phyloP scores from a whole-genome alignment of 2,888 invertebrate species.

The Micoletzkya japonica region DNA sequence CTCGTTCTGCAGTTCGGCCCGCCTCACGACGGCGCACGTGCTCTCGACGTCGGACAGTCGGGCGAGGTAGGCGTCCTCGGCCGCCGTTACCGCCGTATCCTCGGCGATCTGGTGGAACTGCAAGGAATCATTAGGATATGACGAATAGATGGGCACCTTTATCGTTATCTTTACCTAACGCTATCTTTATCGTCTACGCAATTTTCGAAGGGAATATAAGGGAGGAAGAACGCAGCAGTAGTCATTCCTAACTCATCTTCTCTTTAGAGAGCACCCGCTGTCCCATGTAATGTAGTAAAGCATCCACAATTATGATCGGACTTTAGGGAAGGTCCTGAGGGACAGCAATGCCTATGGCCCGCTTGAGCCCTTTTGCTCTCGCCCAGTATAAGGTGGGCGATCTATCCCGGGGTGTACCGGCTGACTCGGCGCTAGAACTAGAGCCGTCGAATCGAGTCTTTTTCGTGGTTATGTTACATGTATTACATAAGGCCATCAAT shows the following conservation, averaged over 20 bases:
- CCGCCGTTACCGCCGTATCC: slow-evolving; percentile 24
- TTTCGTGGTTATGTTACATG: too few relatives aligned
- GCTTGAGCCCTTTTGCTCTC: too few relatives aligned
- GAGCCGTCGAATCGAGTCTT: too few relatives aligned
- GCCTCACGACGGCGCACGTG: slow-evolving; percentile 31
- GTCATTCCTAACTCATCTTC: not conserved
- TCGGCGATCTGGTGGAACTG: slow-evolving; percentile 3
- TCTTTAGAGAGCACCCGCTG: not conserved
- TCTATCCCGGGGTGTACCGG: too few relatives aligned
- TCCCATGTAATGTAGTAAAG: too few relatives aligned
- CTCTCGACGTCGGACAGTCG: slow-evolving; percentile 30
- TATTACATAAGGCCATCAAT: too few relatives aligned
- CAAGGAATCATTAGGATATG: too few relatives aligned
- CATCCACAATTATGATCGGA: too few relatives aligned
- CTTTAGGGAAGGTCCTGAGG: too few relatives aligned
- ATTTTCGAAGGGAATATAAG: not conserved
- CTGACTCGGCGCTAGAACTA: too few relatives aligned
- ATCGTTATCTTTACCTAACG: not conserved
- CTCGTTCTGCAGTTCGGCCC: not conserved
- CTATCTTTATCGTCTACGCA: not conserved
- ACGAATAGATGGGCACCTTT: not conserved
- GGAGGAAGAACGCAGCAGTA: not conserved
- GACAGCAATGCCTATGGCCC: too few relatives aligned
- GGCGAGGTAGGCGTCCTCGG: slow-evolving; percentile 31
- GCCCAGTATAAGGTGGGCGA: too few relatives aligned